phyloP scores from a whole-genome alignment of 2,888 invertebrate genomes.

The Anodontia alba region DNA sequence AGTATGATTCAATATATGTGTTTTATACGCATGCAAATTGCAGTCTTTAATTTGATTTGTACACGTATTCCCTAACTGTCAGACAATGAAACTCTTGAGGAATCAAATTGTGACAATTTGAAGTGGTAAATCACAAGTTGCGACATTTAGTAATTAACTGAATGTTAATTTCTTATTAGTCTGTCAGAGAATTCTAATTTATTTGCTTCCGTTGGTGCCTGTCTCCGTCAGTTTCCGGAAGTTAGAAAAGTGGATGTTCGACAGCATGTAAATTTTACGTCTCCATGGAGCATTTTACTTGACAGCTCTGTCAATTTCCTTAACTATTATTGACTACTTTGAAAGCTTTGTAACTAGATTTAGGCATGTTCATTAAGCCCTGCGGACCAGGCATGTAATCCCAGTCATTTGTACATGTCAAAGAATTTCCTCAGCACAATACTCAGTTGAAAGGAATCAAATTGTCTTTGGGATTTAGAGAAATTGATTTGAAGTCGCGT shows the following conservation, averaged over 20 bases:
- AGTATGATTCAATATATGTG: background rate
- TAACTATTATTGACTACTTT: conserved; percentile 59
- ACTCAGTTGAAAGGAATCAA: conserved; percentile 57
- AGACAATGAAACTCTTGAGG: conserved; percentile 6
- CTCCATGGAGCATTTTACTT: conserved; percentile 47
- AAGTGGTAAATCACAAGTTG: conserved; percentile 4
- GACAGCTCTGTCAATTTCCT: conserved; percentile 57
- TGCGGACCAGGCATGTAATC: conserved; percentile 57
- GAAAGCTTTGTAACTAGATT: conserved; percentile 58
- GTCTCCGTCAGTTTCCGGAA: conserved; percentile 54
- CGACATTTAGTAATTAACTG: conserved; percentile 59
- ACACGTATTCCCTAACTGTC: too few relatives aligned
- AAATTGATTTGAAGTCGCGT: conserved; percentile 58
- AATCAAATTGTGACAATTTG: conserved; percentile 8
- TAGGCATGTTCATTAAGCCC: conserved; percentile 58
- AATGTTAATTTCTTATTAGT: conserved; percentile 61
- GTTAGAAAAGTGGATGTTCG: conserved; percentile 13
- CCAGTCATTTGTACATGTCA: conserved; percentile 66
- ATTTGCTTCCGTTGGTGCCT: conserved; percentile 46
- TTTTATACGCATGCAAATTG: background rate
- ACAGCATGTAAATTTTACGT: conserved; percentile 24
- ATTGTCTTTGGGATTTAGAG: conserved; percentile 50
- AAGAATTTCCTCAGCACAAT: conserved; percentile 54
- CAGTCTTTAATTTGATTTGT: background rate
- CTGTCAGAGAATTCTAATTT: conserved; percentile 45